Conservation (phyloP, 2,888 invertebrate genomes). For the Coremacera marginata region DNA sequence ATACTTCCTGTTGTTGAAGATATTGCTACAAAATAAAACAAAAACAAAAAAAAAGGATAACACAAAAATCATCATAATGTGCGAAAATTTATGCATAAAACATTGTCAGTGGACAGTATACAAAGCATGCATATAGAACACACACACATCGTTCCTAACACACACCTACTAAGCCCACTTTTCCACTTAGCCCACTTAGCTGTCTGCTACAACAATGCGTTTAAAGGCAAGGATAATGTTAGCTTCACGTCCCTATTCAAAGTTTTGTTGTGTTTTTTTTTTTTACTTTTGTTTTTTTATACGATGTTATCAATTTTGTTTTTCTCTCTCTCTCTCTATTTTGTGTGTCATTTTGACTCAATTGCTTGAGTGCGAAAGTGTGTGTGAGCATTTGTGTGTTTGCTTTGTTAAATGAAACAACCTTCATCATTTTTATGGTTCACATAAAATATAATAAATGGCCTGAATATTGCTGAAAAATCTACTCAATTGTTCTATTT, state of each 20-base stretch:
- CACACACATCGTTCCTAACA: neutral
- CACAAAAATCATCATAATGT: constrained; percentile 17
- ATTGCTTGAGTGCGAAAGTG: neutral
- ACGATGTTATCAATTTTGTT: constrained; percentile 4
- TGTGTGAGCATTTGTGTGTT: constrained; percentile 1
- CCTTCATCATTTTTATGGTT: constrained; percentile 50
- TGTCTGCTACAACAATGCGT: constrained; percentile 10
- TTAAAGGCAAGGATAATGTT: constrained; percentile 4
- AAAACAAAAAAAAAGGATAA: neutral
- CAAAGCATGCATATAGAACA: neutral
- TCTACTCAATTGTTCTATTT: constrained; percentile 45
- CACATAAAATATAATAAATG: constrained; percentile 51
- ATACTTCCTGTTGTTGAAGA: constrained; percentile 1
- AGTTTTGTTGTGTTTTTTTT: neutral
- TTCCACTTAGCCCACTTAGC: neutral
- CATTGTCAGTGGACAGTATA: constrained; percentile 15
- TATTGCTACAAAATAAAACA: neutral
- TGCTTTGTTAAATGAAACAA: constrained; percentile 38
- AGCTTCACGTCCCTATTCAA: constrained; percentile 1
- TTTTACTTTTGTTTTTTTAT: neutral
- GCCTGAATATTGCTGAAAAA: constrained; percentile 50
- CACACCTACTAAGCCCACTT: neutral
- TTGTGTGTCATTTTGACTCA: neutral
- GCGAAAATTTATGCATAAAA: constrained; percentile 21
- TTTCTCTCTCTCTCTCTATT: neutral